Evolutionary conservation across 2,888 invertebrate species (phyloP).

Genomic region (Serrognathus titanus): DNA sequence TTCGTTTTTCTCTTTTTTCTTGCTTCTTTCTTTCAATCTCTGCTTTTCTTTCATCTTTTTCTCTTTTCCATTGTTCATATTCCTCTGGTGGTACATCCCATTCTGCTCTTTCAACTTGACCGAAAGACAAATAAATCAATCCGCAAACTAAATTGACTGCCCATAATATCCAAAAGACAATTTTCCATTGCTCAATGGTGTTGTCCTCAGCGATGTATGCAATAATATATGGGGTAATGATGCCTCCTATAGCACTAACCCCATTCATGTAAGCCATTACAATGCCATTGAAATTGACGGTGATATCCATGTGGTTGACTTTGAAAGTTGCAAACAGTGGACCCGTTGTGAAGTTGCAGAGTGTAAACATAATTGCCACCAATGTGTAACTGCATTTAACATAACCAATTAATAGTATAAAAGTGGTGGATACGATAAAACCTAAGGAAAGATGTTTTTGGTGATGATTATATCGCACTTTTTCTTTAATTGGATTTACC

Average conservation of each 20-base stretch:
- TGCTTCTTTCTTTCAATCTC: neutral
- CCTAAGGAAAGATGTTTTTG: slow-evolving; percentile 6
- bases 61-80: neutral
- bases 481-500: neutral
- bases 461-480: too few relatives aligned
- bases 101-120: slow-evolving; percentile 7
- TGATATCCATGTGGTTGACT: slow-evolving; percentile 23
- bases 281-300: slow-evolving; percentile 22
- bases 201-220: slow-evolving; percentile 15
- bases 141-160: slow-evolving; percentile 1
- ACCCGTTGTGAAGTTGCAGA: slow-evolving; percentile 18
- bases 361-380: slow-evolving; percentile 10
- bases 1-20: neutral
- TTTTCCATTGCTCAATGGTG: slow-evolving; percentile 14
- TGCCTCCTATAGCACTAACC: slow-evolving; percentile 17
- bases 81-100: slow-evolving; percentile 18
- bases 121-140: slow-evolving; percentile 12
- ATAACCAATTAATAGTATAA: slow-evolving; percentile 16
- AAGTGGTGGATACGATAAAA: slow-evolving; percentile 4
- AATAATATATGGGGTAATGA: slow-evolving; percentile 17
- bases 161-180: slow-evolving; percentile 14
- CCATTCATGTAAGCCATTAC: slow-evolving; percentile 24
- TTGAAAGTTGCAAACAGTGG: slow-evolving; percentile 22
- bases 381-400: slow-evolving; percentile 13
- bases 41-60: neutral